Base-by-base conservation (phyloP, 2,888 invertebrate genomes). In the Pyrrhosoma nymphula region DNA sequence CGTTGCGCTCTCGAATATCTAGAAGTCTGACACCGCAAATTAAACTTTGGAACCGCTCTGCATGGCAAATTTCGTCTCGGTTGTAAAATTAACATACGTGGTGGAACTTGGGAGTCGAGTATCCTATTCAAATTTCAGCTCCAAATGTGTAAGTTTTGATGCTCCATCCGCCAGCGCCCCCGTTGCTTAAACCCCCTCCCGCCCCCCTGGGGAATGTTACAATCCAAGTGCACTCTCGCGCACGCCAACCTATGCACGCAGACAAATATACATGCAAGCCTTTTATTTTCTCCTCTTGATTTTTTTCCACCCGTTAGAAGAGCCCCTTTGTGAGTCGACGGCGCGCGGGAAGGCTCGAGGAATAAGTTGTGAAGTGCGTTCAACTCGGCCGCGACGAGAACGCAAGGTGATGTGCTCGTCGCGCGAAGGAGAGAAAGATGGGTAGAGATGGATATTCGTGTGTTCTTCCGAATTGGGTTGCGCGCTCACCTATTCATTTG, bases 81-180 rank as follows among this genome's bases (percentile, higher is more conserved):
- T 69, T 30, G 30, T 35, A 82, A 82, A 82, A 82, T 35, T 35
- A 35, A 35, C 82, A 35, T 82, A 35, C 6, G 30, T 23, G 82
- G 30, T 4, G 82, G 30, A 82, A 69, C 69, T 69, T 69, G 69
- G n/a, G n/a, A n/a, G 12, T 69, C 69, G 26, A n/a, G 82, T 35
- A 35, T 82, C 30, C 82, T 35, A 82, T 82, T 82, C 82, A 82
- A 82, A 82, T 82, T 82, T 82, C 82, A 82, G 82, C 82, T 82
- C 82, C 30, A 82, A 82, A 82, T 82, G 82, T 16, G 16, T 35
- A 82, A 82, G 82, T 82, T 82, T 82, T 14, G 82, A 35, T 82
- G 82, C 82, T 82, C 82, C 82, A 30, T 35, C 82, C 35, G 30
- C 82, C 30, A 18, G 82, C 35, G 30, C 82, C 35, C 69, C 82